Evolutionary conservation across 2,113 vertebrate species (phyloP), one percentile per base, ranked within the genome.

Genomic region (Callipepla squamata): DNA sequence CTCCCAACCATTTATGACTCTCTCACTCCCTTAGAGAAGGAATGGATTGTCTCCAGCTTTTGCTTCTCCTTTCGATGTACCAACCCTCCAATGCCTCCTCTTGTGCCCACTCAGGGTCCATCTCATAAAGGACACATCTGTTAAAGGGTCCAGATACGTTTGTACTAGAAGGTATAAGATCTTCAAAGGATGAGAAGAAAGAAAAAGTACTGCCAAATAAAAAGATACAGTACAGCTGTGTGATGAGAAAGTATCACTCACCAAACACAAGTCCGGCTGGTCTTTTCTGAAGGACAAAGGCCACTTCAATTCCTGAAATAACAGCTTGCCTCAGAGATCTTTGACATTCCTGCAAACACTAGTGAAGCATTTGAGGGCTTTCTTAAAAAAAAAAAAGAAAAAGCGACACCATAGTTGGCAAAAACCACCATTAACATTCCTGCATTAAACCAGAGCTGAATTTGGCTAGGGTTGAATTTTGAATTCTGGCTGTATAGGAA

Each of bases 1-100:
- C 40, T 81, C 91, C 95, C 95, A 96, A 53, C 7, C 80, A 61
- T 68, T 88, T 93, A 3, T 94, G 45, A 80, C 72, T 66, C 82
- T 90, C 65, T 72, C 80, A 47, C 73, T 91, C 81, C 63, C 47
- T 70, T 23, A 40, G 50, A 93, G 47, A 85, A 76, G 85, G 95
- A 92, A 87, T 68, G 57, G 34, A 12, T 36, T 89, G 30, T 67
- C 65, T 89, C 40, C 72, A 91, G 79, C 15, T 16, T 89, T 59
- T 68, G n/a, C 69, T 79, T 92, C 67, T 63, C 75, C 67, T 91
- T 93, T 62, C 6, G 2, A 75, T 76, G 77, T 75, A 75, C 93
- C 92, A 96, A 25, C 19, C 53, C 69, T 66, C 18, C 75, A 50
- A 32, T 59, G 59, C 75, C 87, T 94, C 91, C 70, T 23, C 34